Conservation (phyloP, 2,113 vertebrate genomes). For the Papio anubis region DNA sequence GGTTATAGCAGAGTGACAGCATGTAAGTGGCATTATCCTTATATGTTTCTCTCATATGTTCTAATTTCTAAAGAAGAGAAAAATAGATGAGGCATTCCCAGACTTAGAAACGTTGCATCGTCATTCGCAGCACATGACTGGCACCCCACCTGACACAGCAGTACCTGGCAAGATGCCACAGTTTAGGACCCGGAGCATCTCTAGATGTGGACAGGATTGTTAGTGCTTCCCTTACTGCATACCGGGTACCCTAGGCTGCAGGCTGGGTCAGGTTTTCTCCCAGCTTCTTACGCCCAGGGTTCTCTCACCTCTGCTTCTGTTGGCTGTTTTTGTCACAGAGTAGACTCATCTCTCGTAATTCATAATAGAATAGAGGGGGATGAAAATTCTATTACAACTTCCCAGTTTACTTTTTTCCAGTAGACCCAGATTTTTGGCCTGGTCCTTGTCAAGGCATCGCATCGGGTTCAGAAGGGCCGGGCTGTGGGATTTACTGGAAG, state of each 20-base stretch:
- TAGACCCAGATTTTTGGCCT: neutral
- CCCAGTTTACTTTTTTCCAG: neutral
- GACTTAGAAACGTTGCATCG: neutral
- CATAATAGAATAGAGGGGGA: neutral
- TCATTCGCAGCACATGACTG: fast-evolving
- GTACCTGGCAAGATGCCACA: fast-evolving
- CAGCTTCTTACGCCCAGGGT: neutral
- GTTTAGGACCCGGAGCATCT: neutral
- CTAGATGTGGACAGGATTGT: neutral
- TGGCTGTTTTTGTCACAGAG: neutral
- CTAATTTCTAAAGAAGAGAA: neutral
- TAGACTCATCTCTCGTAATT: neutral
- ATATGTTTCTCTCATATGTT: neutral
- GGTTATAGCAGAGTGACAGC: neutral
- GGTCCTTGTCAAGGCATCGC: neutral
- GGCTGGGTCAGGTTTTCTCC: neutral
- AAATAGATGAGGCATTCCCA: neutral
- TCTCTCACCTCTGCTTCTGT: neutral
- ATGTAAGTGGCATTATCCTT: too few relatives aligned
- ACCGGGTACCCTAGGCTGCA: neutral
- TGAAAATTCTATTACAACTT: neutral
- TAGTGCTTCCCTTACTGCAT: neutral
- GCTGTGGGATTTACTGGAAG: neutral
- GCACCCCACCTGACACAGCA: neutral
- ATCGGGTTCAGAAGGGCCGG: neutral